Conservation (phyloP, 2,113 vertebrate species). For the Elaphurus davidianus region DNA sequence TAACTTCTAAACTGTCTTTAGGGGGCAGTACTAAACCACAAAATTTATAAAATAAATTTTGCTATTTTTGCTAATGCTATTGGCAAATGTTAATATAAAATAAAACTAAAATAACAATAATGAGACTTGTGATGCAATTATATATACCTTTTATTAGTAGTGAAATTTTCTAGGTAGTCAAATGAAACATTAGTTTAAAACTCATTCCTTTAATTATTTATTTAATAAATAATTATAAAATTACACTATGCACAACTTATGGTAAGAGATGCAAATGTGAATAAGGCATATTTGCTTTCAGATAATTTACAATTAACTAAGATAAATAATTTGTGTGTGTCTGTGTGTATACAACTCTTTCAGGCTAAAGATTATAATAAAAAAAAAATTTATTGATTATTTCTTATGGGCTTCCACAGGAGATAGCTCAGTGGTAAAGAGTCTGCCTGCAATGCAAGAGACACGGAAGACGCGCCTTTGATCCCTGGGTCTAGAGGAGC, state of each 20-base stretch:
- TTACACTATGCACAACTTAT: background rate
- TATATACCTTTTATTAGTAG: background rate
- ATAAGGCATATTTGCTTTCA: conserved; percentile 21
- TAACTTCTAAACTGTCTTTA: conserved; percentile 60
- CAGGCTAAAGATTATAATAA: background rate
- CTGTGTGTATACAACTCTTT: background rate
- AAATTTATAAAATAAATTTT: background rate
- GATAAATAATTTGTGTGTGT: background rate
- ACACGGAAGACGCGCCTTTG: accelerated
- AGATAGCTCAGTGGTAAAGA: background rate
- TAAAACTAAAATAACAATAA: conserved; percentile 34
- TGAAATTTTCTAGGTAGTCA: conserved; percentile 12
- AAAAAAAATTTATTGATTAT: background rate
- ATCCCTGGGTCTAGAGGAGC: background rate
- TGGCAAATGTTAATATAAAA: conserved; percentile 33
- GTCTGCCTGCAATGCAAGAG: background rate
- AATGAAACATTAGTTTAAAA: conserved; percentile 12
- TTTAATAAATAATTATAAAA: conserved; percentile 14
- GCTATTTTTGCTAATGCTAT: conserved; percentile 23
- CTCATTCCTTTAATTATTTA: conserved; percentile 14
- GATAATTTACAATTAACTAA: background rate
- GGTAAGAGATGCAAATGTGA: background rate
- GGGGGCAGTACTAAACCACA: conserved; percentile 70
- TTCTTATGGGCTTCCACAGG: background rate
- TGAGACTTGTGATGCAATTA: conserved; percentile 30